These are phyloP conservation scores for Paramacrobiotus metropolitanus DNA, from an alignment of 1,140 invertebrate genomes.

Conservation along the genomic window DNA sequence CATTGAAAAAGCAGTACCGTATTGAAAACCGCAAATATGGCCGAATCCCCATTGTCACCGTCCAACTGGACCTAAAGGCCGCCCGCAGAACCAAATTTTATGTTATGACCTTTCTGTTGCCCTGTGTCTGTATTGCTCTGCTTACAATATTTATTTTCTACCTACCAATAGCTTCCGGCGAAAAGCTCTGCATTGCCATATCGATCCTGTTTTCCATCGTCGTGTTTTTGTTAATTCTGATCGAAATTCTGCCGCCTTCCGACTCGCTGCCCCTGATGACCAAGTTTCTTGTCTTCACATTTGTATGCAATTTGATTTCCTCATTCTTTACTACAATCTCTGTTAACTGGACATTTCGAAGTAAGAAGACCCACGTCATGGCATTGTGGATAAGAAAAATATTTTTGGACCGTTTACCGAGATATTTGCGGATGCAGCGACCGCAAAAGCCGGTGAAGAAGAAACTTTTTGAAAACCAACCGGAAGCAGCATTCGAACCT, in stretches of 20 bases:
- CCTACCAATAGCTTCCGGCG: conserved; percentile 39
- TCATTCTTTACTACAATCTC: conserved; percentile 95
- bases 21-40: conserved; percentile 26
- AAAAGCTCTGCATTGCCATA: conserved; percentile 73
- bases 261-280: conserved; percentile 82
- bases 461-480: background rate
- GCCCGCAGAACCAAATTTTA: conserved; percentile 93
- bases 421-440: conserved; percentile 3
- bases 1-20: conserved; percentile 57
- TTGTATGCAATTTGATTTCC: conserved; percentile 98
- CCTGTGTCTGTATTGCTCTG: conserved; percentile 92
- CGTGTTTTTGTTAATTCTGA: conserved; percentile 91
- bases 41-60: conserved; percentile 69
- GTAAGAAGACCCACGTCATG: conserved; percentile 65
- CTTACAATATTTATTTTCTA: conserved; percentile 95
- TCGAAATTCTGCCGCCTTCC: conserved; percentile 93
- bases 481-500: background rate
- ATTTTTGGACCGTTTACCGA: conserved; percentile 69
- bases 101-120: conserved; percentile 93
- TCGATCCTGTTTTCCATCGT: conserved; percentile 96
- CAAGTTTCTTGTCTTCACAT: conserved; percentile 95
- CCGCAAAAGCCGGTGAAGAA: background rate
- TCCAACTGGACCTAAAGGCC: conserved; percentile 88
- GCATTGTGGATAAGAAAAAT: conserved; percentile 74
- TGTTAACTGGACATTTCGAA: conserved; percentile 97